Evolutionary conservation across 2,113 vertebrate genomes (phyloP).

Genomic region (Hemiscyllium ocellatum): DNA sequence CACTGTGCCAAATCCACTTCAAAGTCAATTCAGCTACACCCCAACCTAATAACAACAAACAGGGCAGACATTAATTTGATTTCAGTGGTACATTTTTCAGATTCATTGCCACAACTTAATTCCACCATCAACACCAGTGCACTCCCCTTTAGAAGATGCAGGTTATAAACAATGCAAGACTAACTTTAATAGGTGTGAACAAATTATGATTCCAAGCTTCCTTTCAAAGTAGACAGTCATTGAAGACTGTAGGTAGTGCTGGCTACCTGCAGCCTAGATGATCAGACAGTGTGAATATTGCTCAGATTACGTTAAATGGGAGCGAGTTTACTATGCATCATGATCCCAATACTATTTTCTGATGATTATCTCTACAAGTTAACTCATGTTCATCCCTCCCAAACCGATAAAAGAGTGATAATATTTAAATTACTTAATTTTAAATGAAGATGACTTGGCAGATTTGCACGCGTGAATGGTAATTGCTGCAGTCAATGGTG

Average conservation of each 20-base stretch:
- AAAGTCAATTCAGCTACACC: neutral
- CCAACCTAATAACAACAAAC: neutral
- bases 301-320: neutral
- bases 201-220: neutral
- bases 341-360: neutral
- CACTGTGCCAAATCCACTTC: neutral
- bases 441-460: neutral
- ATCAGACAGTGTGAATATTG: neutral
- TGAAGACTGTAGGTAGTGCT: neutral
- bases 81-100: neutral
- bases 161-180: neutral
- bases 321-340: neutral
- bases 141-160: neutral
- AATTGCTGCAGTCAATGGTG: too few species aligned
- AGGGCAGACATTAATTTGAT: neutral
- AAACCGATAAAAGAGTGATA: neutral
- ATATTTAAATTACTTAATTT: neutral
- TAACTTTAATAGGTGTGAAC: neutral
- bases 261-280: neutral
- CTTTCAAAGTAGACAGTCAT: neutral
- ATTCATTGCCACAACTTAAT: neutral
- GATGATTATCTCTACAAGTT: neutral
- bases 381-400: neutral
- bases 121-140: too few species aligned
- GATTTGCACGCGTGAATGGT: neutral